Conservation (phyloP, 1,140 invertebrate species). For the Cecropterus lyciades region DNA sequence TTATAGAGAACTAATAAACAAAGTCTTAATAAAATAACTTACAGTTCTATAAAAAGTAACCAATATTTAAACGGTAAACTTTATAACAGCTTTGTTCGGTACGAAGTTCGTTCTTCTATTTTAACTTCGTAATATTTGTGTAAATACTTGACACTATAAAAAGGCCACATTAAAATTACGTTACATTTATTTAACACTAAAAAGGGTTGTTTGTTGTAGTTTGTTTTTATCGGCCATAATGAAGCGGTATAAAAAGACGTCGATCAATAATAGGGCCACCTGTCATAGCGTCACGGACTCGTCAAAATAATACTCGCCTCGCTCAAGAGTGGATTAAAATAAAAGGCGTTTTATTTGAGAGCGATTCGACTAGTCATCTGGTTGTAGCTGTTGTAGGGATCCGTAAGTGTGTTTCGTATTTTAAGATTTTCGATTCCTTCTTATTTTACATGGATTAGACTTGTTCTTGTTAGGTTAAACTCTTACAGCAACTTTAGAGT, state of each 20-base stretch:
- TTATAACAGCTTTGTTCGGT: too few relatives aligned
- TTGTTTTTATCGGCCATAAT: conserved; percentile 29
- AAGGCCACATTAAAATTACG: conserved; percentile 5
- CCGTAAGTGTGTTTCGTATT: conserved; percentile 5
- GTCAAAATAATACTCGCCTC: conserved; percentile 62
- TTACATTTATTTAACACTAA: conserved; percentile 1
- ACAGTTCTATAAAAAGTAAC: too few relatives aligned
- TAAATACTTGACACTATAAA: too few relatives aligned
- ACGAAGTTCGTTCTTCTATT: too few relatives aligned
- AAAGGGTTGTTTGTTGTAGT: neutral
- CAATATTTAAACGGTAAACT: too few relatives aligned
- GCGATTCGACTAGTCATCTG: conserved; percentile 60
- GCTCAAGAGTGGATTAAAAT: conserved; percentile 63
- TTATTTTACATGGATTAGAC: too few relatives aligned
- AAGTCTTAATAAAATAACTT: too few relatives aligned
- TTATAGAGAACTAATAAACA: too few relatives aligned
- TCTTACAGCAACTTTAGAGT: too few relatives aligned
- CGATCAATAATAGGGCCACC: conserved; percentile 49
- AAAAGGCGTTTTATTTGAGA: conserved; percentile 61
- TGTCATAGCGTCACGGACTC: conserved; percentile 57
- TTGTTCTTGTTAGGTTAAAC: too few relatives aligned
- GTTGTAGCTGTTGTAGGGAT: conserved; percentile 37
- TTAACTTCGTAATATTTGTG: too few relatives aligned
- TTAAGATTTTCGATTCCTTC: too few relatives aligned
- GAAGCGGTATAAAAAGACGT: conserved; percentile 32